Conservation (phyloP, 2,113 vertebrate species). For the Junco hyemalis region DNA sequence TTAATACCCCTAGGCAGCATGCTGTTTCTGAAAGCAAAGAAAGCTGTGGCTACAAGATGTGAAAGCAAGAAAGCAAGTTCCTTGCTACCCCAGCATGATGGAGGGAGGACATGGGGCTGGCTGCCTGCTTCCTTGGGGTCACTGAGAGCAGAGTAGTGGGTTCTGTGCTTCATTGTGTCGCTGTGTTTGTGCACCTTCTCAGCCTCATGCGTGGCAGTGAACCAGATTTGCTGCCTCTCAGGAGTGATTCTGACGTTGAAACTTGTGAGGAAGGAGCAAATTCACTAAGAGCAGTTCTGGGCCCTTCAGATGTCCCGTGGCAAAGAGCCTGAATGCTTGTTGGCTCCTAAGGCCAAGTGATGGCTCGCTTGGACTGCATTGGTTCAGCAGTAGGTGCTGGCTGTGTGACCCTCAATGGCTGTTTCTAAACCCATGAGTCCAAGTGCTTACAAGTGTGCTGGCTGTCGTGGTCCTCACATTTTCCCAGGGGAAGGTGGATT, state of each 20-base stretch:
- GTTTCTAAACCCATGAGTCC: not conserved
- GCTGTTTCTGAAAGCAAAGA: not conserved
- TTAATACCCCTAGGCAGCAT: not conserved
- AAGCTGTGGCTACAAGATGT: not conserved
- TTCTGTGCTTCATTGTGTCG: not conserved
- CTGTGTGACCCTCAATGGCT: not conserved
- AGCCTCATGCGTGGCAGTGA: not conserved
- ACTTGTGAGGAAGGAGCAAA: not conserved
- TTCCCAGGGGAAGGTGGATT: not conserved
- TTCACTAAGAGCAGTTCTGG: not conserved
- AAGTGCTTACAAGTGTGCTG: accelerated
- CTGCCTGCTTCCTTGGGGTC: not conserved
- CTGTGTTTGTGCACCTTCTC: not conserved
- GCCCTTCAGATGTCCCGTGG: not conserved
- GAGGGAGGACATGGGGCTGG: accelerated
- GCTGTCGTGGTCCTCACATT: not conserved
- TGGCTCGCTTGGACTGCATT: accelerated
- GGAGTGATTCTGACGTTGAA: not conserved
- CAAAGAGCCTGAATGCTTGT: not conserved
- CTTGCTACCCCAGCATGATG: not conserved
- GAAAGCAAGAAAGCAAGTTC: not conserved
- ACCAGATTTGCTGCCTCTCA: not conserved
- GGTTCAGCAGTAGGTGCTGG: not conserved
- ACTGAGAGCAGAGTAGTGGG: not conserved
- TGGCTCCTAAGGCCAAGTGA: not conserved